Base-by-base conservation (phyloP, 1,140 invertebrate species). In the Drosophila equinoxialis region DNA sequence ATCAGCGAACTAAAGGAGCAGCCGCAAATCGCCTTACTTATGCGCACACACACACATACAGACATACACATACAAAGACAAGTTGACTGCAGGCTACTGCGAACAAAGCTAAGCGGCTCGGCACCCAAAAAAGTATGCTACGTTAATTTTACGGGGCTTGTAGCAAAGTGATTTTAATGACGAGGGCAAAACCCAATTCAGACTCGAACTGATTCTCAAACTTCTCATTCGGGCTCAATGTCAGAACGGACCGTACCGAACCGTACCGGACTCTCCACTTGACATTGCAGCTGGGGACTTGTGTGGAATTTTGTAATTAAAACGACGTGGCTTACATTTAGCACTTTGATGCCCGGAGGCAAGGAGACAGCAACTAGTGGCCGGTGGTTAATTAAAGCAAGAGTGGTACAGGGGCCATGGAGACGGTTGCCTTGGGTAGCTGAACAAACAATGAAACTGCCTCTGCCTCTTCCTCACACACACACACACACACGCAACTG, bases 251-350 rank as follows among this genome's bases (percentile, higher is more conserved):
- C 11, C 11, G 23, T 11, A 39, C 37, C 37, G 37, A 5, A 39
- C 2, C 11, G 3, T 41, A 45, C 62, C 14, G 55, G 78, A 51
- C 45, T n/a, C 45, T 10, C 61, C 77, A 72, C 74, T 85, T 81
- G 68, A 71, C 41, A 42, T 51, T 68, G 68, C 68, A 71, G 66
- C 63, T 51, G 20, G 62, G 62, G 8, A 41, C 60, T 59, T 55
- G 71, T 81, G 77, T 83, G 74, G 84, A 81, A 71, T 89, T 81
- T 84, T 68, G 80, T 84, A 89, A 89, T 89, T 89, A 89, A 89
- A 89, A 73, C 69, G 77, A 81, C 80, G 58, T 62, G 84, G 80
- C 77, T 89, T 89, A 83, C 84, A 83, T 89, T 51, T 78, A 89
- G 84, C 84, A 89, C 84, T 77, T 84, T 66, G 62, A 42, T 61